A percentile compares a stretch with the other conserved stretches of the same genome.
Evolutionary conservation across 2,113 vertebrate species (phyloP).

Genomic region (Oryzias woworae): DNA sequence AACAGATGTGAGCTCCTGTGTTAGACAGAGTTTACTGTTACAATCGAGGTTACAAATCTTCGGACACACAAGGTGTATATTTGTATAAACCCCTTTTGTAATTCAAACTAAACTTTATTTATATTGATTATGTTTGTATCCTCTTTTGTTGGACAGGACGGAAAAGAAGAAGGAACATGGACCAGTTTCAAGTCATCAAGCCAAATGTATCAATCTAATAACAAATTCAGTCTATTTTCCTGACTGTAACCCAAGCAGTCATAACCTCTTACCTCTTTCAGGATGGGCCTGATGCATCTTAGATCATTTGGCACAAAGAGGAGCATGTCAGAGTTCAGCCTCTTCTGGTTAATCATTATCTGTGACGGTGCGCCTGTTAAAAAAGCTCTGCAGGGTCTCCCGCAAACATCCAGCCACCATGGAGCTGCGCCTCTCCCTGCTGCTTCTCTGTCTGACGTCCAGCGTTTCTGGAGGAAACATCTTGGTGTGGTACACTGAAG

Average conservation of each 20-base stretch:
- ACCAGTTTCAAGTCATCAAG: no score
- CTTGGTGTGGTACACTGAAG: conserved; percentile 78
- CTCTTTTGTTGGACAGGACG: no score
- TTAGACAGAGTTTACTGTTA: no score
- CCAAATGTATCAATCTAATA: no score
- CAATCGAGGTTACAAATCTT: no score
- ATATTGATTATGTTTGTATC: no score
- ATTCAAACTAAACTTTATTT: no score
- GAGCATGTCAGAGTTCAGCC: conserved; percentile 23
- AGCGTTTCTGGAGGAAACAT: conserved; percentile 68
- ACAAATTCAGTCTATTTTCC: no score
- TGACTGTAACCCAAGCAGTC: neutral
- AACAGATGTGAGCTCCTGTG: no score
- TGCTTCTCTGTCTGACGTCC: conserved; percentile 56
- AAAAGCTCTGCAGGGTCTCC: neutral
- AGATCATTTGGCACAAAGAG: neutral
- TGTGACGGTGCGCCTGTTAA: neutral
- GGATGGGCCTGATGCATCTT: neutral
- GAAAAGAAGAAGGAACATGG: no score
- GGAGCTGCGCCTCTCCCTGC: conserved; percentile 40
- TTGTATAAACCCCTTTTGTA: no score
- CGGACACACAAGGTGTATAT: no score
- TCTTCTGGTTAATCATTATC: conserved; percentile 56
- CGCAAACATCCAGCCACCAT: conserved; percentile 22
- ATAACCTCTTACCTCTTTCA: conserved; percentile 10